A percentile compares a stretch with the other conserved stretches of the same genome.
Evolutionary conservation across 2,888 invertebrate genomes (phyloP).

Genomic region (Athalia circularis): DNA sequence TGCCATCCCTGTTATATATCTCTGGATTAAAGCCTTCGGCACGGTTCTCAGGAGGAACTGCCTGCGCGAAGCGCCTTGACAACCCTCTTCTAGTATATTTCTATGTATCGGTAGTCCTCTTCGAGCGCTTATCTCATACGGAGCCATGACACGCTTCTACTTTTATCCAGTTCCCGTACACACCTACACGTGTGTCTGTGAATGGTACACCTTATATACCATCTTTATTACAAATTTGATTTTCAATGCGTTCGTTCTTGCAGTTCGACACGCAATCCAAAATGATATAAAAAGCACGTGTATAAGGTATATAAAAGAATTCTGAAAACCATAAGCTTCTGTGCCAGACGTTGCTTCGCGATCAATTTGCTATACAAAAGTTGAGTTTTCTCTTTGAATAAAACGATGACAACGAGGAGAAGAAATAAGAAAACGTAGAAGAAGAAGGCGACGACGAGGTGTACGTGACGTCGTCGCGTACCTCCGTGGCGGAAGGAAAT

Average conservation of each 20-base stretch:
- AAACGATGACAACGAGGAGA: constrained; percentile 20
- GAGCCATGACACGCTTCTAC: neutral
- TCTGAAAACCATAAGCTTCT: no score
- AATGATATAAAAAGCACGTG: constrained; percentile 18
- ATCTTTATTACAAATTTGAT: constrained; percentile 37
- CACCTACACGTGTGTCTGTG: neutral
- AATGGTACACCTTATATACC: constrained; percentile 28
- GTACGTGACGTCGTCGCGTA: constrained; percentile 14
- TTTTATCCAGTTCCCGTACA: neutral
- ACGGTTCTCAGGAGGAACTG: constrained; percentile 21
- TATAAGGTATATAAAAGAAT: neutral
- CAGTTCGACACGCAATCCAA: constrained; percentile 33
- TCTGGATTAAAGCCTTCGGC: constrained; percentile 39
- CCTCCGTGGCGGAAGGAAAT: constrained; percentile 25
- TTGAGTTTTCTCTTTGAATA: constrained; percentile 17
- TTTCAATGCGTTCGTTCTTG: constrained; percentile 42
- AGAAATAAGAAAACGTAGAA: no score
- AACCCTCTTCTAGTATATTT: neutral
- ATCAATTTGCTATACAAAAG: constrained; percentile 10
- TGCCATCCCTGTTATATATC: constrained; percentile 22
- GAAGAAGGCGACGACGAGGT: constrained; percentile 1
- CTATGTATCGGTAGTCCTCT: constrained; percentile 26
- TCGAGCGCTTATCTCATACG: constrained; percentile 31
- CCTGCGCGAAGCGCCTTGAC: constrained; percentile 3
- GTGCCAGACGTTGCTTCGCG: neutral